Evolutionary conservation across 2,113 vertebrate species (phyloP).

Genomic region (Ploceus nigricollis): DNA sequence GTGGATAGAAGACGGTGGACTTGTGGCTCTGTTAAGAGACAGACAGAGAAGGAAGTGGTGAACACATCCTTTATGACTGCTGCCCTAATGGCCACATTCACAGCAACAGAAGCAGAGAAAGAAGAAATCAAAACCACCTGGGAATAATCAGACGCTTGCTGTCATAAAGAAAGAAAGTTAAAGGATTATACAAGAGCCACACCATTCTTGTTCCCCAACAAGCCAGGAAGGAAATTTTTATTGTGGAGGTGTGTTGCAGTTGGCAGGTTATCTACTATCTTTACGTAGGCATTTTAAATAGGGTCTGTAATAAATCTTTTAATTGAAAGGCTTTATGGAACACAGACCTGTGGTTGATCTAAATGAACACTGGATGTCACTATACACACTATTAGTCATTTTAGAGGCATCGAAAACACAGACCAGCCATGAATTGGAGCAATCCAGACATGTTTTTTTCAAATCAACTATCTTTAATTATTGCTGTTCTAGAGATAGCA

Average conservation of each 20-base stretch:
- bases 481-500: background rate
- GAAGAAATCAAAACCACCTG: conserved; percentile 71
- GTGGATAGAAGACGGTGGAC: conserved; percentile 70
- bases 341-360: conserved; percentile 54
- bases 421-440: background rate
- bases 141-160: conserved; percentile 73
- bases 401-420: conserved; percentile 22
- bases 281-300: conserved; percentile 64
- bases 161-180: conserved; percentile 76
- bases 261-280: conserved; percentile 68
- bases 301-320: conserved; percentile 51
- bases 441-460: background rate
- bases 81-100: conserved; percentile 75
- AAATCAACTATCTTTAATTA: background rate
- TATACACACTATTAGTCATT: conserved; percentile 61
- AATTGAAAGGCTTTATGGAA: conserved; percentile 40
- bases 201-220: conserved; percentile 65
- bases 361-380: conserved; percentile 68
- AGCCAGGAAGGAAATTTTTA: conserved; percentile 78
- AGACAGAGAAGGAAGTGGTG: conserved; percentile 75
- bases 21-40: conserved; percentile 76
- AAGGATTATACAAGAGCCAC: conserved; percentile 63
- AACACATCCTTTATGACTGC: conserved; percentile 76
- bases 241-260: conserved; percentile 74
- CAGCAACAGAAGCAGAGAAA: conserved; percentile 65